Conservation (phyloP, 2,113 vertebrate genomes). For the Ceuthmochares aereus region DNA sequence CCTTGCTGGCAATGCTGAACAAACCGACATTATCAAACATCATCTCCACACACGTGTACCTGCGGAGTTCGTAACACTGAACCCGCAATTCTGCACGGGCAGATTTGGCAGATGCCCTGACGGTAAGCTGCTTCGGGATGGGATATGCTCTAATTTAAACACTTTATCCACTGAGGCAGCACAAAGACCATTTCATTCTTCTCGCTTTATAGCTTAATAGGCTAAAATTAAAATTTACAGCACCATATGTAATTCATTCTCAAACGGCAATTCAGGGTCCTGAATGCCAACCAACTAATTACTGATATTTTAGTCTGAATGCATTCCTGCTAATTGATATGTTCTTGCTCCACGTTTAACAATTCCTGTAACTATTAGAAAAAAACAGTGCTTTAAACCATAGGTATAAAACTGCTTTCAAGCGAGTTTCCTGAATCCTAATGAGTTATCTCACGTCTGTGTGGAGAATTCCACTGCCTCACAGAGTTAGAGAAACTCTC, state of each 20-base stretch:
- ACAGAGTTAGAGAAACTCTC: not conserved
- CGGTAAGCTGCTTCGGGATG: not conserved
- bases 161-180: slow-evolving; percentile 32
- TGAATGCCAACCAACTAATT: slow-evolving; percentile 29
- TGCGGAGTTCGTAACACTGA: fast-evolving
- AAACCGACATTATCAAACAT: fast-evolving
- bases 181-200: slow-evolving; percentile 32
- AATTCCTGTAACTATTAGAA: slow-evolving; percentile 6
- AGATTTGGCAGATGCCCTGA: fast-evolving
- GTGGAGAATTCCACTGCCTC: slow-evolving; percentile 4
- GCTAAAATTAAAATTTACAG: slow-evolving; percentile 62
- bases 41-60: fast-evolving
- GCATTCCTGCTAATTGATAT: not conserved
- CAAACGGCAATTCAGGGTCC: slow-evolving; percentile 37
- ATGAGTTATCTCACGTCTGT: not conserved
- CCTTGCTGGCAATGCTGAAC: not conserved
- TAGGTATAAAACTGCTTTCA: slow-evolving; percentile 19
- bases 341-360: slow-evolving; percentile 44
- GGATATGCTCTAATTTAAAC: not conserved
- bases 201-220: slow-evolving; percentile 45
- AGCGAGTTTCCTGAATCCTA: slow-evolving; percentile 36
- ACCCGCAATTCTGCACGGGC: not conserved
- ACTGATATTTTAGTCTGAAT: slow-evolving; percentile 30
- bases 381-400: slow-evolving; percentile 22
- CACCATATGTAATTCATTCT: slow-evolving; percentile 37